Evolutionary conservation across 1,140 invertebrate species (phyloP).

Genomic region (Chironomus tepperi): DNA sequence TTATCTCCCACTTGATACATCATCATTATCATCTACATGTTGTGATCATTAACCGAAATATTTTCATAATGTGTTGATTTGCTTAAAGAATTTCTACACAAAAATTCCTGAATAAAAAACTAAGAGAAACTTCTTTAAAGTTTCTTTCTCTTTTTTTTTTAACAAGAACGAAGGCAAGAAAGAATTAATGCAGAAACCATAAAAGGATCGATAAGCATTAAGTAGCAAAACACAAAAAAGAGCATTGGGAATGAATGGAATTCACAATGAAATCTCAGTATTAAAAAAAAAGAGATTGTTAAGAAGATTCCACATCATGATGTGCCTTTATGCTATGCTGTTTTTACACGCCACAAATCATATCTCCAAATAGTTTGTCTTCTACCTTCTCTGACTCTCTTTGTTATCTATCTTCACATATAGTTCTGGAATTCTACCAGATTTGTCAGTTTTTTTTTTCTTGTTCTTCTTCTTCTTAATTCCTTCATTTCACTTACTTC

Average conservation of each 20-base stretch:
- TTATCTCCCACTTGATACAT: too few species aligned
- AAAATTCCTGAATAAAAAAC: too few species aligned
- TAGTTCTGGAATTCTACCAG: constrained; percentile 10
- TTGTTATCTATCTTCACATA: neutral
- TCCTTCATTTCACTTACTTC: neutral
- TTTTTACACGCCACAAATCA: constrained; percentile 23
- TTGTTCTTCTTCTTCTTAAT: neutral
- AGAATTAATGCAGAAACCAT: too few species aligned
- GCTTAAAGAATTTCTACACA: too few species aligned
- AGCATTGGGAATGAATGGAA: neutral
- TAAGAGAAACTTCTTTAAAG: too few species aligned
- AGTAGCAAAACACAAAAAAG: neutral
- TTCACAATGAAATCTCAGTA: neutral
- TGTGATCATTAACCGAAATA: too few species aligned
- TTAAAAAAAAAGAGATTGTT: neutral
- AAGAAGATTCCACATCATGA: constrained; percentile 1
- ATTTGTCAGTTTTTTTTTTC: neutral
- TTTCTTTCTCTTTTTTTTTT: too few species aligned
- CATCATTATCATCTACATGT: too few species aligned
- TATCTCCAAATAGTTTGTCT: constrained; percentile 23
- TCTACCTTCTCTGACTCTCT: neutral
- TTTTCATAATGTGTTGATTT: too few species aligned
- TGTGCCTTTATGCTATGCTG: neutral
- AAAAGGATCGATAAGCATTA: too few species aligned
- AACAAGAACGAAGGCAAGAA: too few species aligned